A percentile compares a stretch with the other conserved stretches of the same genome.
phyloP scores from a whole-genome alignment of 1,140 invertebrate species.

The Holcopasites calliopsidis region DNA sequence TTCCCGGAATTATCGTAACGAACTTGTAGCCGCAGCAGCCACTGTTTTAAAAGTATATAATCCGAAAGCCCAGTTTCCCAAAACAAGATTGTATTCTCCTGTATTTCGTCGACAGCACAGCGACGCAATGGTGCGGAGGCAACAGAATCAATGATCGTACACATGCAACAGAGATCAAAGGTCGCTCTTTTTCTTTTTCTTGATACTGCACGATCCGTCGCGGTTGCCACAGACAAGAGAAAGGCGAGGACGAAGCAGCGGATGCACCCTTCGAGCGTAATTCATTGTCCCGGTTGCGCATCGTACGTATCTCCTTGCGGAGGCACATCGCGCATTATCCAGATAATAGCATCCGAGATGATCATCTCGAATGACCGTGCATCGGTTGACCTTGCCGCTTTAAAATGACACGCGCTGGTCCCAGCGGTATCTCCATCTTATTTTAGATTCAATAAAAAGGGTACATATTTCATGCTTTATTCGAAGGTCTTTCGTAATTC shows the following conservation, averaged over 20 bases:
- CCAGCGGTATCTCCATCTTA: slow-evolving; percentile 57
- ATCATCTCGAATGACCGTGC: slow-evolving; percentile 69
- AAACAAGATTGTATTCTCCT: too few relatives aligned
- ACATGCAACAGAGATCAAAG: slow-evolving; percentile 43
- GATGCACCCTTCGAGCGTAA: slow-evolving; percentile 61
- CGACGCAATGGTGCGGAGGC: slow-evolving; percentile 42
- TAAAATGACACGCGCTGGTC: slow-evolving; percentile 51
- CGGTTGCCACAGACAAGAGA: slow-evolving; percentile 26
- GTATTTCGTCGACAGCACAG: slow-evolving; percentile 9
- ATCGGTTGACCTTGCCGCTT: slow-evolving; percentile 59
- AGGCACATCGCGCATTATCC: slow-evolving; percentile 62
- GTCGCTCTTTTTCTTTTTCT: slow-evolving; percentile 47
- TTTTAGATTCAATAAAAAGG: slow-evolving; percentile 66
- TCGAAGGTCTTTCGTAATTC: slow-evolving; percentile 58
- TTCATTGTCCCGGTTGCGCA: slow-evolving; percentile 64
- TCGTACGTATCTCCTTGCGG: slow-evolving; percentile 49
- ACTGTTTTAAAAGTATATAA: not conserved
- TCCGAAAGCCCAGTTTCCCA: not conserved
- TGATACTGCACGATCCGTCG: not conserved
- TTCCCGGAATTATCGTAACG: not conserved
- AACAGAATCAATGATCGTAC: slow-evolving; percentile 62
- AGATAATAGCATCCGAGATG: slow-evolving; percentile 71
- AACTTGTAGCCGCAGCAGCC: not conserved
- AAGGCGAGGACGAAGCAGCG: slow-evolving; percentile 17
- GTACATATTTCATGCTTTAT: slow-evolving; percentile 64